Percentiles rank a stretch among this genome's conserved stretches.
These are phyloP conservation scores for Silurus aristotelis DNA, from an alignment of 2,797 vertebrate species.

Conservation along the genomic window DNA sequence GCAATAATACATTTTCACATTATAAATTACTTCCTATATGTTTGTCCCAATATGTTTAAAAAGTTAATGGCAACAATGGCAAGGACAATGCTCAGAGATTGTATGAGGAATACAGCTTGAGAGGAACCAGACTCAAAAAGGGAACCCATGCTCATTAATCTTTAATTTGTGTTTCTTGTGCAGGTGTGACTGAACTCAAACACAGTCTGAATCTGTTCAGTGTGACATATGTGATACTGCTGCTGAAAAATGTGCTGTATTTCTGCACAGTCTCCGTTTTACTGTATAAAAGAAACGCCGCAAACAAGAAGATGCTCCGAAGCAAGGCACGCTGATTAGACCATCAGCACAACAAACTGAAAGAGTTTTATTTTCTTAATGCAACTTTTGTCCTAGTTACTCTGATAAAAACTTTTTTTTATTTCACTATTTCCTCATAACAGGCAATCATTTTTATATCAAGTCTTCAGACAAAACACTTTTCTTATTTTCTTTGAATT, in stretches of 20 bases:
- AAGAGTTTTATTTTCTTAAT: background rate
- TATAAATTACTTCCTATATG: no score
- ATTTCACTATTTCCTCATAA: background rate
- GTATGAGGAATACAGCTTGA: no score
- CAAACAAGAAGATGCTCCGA: constrained; percentile 12
- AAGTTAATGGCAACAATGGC: no score
- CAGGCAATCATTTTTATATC: background rate
- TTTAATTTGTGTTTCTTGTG: constrained; percentile 11
- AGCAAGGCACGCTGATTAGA: background rate
- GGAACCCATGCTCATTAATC: no score
- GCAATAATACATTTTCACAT: no score
- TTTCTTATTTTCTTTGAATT: background rate
- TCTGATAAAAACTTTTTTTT: background rate
- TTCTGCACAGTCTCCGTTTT: constrained; percentile 42
- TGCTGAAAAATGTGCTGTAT: constrained; percentile 54
- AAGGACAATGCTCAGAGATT: no score
- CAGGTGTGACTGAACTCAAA: constrained; percentile 20
- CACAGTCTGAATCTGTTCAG: constrained; percentile 38
- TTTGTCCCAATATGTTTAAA: no score
- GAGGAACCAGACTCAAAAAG: no score
- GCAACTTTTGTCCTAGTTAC: background rate
- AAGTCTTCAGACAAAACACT: background rate
- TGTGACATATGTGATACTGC: constrained; percentile 48
- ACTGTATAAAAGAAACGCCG: constrained; percentile 31
- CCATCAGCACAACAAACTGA: background rate